Conservation (phyloP, 2,113 vertebrate genomes). For the Hippoglossus stenolepis region DNA sequence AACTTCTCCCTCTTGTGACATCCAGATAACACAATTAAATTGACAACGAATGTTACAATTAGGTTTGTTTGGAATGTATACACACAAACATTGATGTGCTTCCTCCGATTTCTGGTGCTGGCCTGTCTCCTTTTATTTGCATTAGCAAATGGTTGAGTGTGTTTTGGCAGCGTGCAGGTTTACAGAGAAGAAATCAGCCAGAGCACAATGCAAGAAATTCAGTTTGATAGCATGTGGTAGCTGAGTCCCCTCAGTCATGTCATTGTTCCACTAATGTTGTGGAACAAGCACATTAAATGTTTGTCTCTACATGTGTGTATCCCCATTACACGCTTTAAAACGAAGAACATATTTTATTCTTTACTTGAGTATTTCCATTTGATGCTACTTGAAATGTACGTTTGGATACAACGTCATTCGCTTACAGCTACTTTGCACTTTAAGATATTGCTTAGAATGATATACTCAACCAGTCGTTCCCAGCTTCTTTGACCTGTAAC, state of each 20-base stretch:
- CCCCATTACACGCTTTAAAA: no score
- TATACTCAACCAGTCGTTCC: neutral
- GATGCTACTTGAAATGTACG: no score
- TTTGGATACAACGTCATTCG: no score
- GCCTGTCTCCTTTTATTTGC: constrained; percentile 48
- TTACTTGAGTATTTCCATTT: no score
- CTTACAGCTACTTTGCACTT: neutral
- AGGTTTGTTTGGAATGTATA: constrained; percentile 35
- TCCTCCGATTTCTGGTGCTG: constrained; percentile 51
- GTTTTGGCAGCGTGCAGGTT: constrained; percentile 47
- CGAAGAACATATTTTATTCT: no score
- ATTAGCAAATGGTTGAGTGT: constrained; percentile 38
- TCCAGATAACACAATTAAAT: constrained; percentile 45
- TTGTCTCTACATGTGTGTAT: neutral
- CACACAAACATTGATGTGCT: constrained; percentile 62
- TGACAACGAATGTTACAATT: constrained; percentile 40
- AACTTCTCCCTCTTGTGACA: constrained; percentile 29
- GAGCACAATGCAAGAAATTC: neutral
- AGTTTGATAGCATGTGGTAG: neutral
- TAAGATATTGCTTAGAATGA: neutral
- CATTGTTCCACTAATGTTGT: neutral
- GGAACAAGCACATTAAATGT: neutral
- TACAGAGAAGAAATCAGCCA: neutral
- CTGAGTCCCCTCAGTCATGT: neutral
- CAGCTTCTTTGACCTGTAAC: neutral